These are phyloP conservation scores for Hiodon alosoides DNA, from an alignment of 2,113 vertebrate species.

Conservation along the genomic window DNA sequence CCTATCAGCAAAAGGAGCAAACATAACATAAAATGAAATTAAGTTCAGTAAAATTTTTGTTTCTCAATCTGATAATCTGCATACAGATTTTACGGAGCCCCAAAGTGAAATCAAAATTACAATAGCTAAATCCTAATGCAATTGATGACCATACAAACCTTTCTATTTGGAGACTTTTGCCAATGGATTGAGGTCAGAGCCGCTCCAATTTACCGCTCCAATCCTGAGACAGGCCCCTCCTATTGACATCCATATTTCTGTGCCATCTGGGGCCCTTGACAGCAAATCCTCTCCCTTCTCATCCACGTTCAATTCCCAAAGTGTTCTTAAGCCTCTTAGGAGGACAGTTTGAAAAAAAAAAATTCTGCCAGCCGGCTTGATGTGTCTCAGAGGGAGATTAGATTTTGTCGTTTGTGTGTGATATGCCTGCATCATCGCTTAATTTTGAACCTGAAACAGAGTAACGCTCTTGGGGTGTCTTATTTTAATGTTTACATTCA, in stretches of 20 bases:
- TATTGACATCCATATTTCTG: slow-evolving; percentile 21
- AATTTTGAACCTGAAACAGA: background rate
- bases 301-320: slow-evolving; percentile 15
- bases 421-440: background rate
- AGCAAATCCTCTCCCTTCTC: background rate
- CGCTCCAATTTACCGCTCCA: slow-evolving; percentile 8
- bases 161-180: background rate
- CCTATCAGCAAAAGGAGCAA: too few relatives aligned
- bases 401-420: background rate
- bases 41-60: background rate
- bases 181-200: slow-evolving; percentile 15
- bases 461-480: too few relatives aligned
- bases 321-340: slow-evolving; percentile 34
- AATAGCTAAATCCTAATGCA: slow-evolving; percentile 1
- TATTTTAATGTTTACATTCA: too few relatives aligned
- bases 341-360: slow-evolving; percentile 12
- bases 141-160: background rate
- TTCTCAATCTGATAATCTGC: slow-evolving; percentile 27
- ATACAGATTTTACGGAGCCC: slow-evolving; percentile 24
- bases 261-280: slow-evolving; percentile 20
- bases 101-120: slow-evolving; percentile 6
- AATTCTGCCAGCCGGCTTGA: background rate
- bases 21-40: too few relatives aligned
- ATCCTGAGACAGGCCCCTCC: background rate
- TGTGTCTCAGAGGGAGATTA: background rate